Evolutionary conservation across 2,888 invertebrate species (phyloP), one percentile per base, ranked within the genome.

Genomic region (Protula sp.): DNA sequence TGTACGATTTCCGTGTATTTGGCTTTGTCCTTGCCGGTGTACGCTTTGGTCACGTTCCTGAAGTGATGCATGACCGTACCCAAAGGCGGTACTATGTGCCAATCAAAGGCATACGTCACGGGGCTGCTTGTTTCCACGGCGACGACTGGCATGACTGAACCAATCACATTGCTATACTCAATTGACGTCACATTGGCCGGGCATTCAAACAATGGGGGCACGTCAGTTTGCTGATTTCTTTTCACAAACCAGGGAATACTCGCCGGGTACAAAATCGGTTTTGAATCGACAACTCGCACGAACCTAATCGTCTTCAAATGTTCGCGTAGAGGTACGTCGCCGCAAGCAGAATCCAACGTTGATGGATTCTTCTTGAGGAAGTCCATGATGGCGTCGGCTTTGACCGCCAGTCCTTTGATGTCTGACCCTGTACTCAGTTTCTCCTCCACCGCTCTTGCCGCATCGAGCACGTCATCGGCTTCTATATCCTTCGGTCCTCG

Each of bases 131-230:
- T 50, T 9, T 64, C 66, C 3, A 26, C 30, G 9, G 63, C 62
- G 5, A 67, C 61, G 9, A 70, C 55, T 5, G 67, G 64, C 53
- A 57, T 54, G 26, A 68, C 67, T 5, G 68, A 67, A 19, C 70
- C 71, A 3, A 59, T 55, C 9, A 67, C 19, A 5, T 38, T 29
- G 2, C 59, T 57, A 54, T 61, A 51, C 24, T 19, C 5, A n/a
- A 57, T 59, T 26, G 47, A 45, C 19, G 53, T 58, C 60, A 70
- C 59, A 5, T 69, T 63, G 5, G 29, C 27, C 1, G 72, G 67
- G 28, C 60, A 63, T 22, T 38, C 29, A 59, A 26, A 55, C 38
- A 30, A 2, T 54, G n/a, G 38, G 54, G 58, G 26, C 53, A 58
- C 2, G 28, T 26, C n/a, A 55, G 22, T 14, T n/a, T n/a, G n/a